Percentiles rank a stretch among this genome's conserved stretches.
These are phyloP conservation scores for Lobophora halterata DNA, from an alignment of 2,888 invertebrate species.

Conservation along the genomic window DNA sequence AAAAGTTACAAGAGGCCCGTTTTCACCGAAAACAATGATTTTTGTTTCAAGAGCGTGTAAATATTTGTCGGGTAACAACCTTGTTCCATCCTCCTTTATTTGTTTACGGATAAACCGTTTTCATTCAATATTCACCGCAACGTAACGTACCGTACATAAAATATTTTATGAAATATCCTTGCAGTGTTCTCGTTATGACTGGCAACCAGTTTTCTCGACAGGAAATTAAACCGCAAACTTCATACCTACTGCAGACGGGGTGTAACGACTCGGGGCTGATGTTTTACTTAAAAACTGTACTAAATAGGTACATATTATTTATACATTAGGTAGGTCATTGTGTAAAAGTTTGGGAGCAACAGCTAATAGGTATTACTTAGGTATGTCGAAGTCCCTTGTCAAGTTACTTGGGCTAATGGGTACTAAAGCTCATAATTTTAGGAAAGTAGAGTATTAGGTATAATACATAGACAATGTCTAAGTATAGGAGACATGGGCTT, in stretches of 20 bases:
- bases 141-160: slow-evolving; percentile 16
- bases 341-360: slow-evolving; percentile 32
- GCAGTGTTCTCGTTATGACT: slow-evolving; percentile 25
- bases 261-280: slow-evolving; percentile 20
- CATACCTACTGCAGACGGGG: slow-evolving; percentile 25
- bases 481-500: no score
- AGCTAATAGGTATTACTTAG: slow-evolving; percentile 34
- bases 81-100: slow-evolving; percentile 9
- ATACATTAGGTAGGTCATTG: no score
- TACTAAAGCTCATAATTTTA: no score
- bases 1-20: slow-evolving; percentile 2
- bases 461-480: no score
- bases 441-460: no score
- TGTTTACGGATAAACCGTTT: slow-evolving; percentile 8
- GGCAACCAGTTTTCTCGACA: slow-evolving; percentile 29
- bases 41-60: slow-evolving; percentile 8
- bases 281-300: slow-evolving; percentile 30
- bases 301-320: no score
- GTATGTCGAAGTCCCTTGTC: slow-evolving; percentile 38
- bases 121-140: slow-evolving; percentile 8
- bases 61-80: slow-evolving; percentile 9
- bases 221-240: slow-evolving; percentile 36
- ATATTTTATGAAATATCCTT: slow-evolving; percentile 20
- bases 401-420: no score
- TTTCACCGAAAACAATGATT: slow-evolving; percentile 3